Percentiles rank a stretch among this genome's conserved stretches.
Evolutionary conservation across 1,140 invertebrate genomes (phyloP).

Genomic region (Trichogramma pretiosum): DNA sequence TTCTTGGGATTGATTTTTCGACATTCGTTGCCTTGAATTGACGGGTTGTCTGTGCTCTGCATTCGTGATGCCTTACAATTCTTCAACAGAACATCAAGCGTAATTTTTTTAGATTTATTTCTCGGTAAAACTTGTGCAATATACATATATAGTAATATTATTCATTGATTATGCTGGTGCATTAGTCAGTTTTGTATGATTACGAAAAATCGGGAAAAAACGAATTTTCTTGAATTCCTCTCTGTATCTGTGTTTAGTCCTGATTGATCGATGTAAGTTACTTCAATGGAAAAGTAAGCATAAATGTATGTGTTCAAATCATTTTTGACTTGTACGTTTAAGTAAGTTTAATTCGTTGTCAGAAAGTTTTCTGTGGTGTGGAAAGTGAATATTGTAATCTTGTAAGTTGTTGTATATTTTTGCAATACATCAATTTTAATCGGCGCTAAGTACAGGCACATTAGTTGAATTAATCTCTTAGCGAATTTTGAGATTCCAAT

Average conservation of each 20-base stretch:
- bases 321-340: neutral
- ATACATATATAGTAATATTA: too few species aligned
- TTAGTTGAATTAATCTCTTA: neutral
- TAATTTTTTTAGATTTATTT: too few species aligned
- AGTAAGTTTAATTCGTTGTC: slow-evolving; percentile 2
- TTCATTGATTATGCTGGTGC: neutral
- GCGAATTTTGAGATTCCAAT: slow-evolving; percentile 2
- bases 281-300: neutral
- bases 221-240: slow-evolving; percentile 4
- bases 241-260: slow-evolving; percentile 3
- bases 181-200: slow-evolving; percentile 6
- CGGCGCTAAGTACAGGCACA: neutral
- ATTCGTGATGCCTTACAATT: too few species aligned
- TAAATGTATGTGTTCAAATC: neutral
- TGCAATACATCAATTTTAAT: neutral
- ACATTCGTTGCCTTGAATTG: too few species aligned
- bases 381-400: neutral
- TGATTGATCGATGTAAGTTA: neutral
- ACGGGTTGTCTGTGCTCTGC: too few species aligned
- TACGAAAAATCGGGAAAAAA: too few species aligned
- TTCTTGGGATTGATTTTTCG: too few species aligned
- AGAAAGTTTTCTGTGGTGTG: neutral
- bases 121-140: too few species aligned
- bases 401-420: slow-evolving; percentile 1
- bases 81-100: too few species aligned